These are phyloP conservation scores for Pipa parva DNA, from an alignment of 2,113 vertebrate species.

Conservation along the genomic window DNA sequence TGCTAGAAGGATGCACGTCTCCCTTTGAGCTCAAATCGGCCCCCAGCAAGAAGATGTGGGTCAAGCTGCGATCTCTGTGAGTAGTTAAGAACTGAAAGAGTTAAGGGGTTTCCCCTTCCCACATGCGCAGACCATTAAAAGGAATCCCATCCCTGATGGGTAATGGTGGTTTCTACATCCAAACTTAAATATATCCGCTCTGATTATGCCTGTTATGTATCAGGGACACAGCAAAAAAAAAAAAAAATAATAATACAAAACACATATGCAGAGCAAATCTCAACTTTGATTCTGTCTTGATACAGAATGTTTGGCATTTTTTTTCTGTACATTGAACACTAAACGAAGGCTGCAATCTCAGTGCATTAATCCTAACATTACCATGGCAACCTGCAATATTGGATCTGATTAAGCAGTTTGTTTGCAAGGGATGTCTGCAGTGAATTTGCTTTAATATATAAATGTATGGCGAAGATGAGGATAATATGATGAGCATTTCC, in stretches of 20 bases:
- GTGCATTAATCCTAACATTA: slow-evolving; percentile 28
- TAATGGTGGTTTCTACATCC: slow-evolving; percentile 17
- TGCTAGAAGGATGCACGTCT: slow-evolving; percentile 57
- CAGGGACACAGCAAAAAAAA: background rate
- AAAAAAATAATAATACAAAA: background rate
- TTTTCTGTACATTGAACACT: slow-evolving; percentile 13
- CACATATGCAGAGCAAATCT: background rate
- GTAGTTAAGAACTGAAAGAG: slow-evolving; percentile 42
- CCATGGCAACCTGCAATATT: slow-evolving; percentile 35
- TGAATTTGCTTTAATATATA: background rate
- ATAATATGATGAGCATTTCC: background rate
- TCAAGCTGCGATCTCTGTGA: slow-evolving; percentile 68
- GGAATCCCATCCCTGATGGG: slow-evolving; percentile 34
- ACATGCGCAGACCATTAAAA: slow-evolving; percentile 42
- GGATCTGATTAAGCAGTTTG: slow-evolving; percentile 27
- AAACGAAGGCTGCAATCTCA: slow-evolving; percentile 15
- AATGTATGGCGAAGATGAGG: background rate
- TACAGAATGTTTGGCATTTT: background rate
- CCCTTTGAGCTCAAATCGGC: slow-evolving; percentile 61
- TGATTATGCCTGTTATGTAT: background rate
- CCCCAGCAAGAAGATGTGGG: slow-evolving; percentile 68
- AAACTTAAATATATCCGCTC: slow-evolving; percentile 16
- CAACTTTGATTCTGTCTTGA: background rate
- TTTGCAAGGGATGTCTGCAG: background rate
- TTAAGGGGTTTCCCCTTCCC: slow-evolving; percentile 41